These are phyloP conservation scores for Sphaeramia orbicularis DNA, from an alignment of 2,797 vertebrate species.

Conservation along the genomic window DNA sequence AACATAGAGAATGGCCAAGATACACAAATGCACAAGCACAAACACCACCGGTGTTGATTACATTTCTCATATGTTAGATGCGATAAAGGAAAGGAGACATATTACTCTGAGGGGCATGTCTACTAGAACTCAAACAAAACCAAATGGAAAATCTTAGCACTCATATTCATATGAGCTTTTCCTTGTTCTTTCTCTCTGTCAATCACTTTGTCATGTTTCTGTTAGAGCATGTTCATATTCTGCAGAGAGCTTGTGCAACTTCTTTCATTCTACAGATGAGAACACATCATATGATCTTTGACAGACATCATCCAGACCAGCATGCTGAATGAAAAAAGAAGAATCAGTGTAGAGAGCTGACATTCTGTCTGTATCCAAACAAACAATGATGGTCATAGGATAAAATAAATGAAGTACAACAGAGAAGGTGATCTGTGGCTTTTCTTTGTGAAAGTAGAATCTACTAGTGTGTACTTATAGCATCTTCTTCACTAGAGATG, in stretches of 20 bases:
- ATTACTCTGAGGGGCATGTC: conserved; percentile 41
- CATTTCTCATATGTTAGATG: conserved; percentile 32
- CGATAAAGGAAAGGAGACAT: conserved; percentile 28
- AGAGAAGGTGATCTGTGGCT: conserved; percentile 47
- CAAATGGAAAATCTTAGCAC: conserved; percentile 47
- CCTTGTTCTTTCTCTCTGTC: conserved; percentile 36
- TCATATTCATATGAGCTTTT: conserved; percentile 54
- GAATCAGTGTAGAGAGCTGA: conserved; percentile 39
- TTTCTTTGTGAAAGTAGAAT: conserved; percentile 38
- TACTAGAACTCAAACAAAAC: conserved; percentile 30
- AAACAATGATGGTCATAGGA: conserved; percentile 27
- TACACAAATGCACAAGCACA: conserved; percentile 4
- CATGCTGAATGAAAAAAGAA: conserved; percentile 60
- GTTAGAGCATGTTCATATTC: conserved; percentile 55
- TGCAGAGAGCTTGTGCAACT: conserved; percentile 32
- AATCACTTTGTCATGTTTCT: conserved; percentile 53
- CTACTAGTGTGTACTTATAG: conserved; percentile 23
- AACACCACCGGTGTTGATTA: conserved; percentile 35
- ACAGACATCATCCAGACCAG: conserved; percentile 58
- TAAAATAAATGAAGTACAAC: conserved; percentile 49
- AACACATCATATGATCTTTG: conserved; percentile 62
- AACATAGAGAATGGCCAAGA: conserved; percentile 32
- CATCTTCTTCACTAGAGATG: conserved; percentile 14
- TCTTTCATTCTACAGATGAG: conserved; percentile 68
- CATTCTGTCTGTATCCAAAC: conserved; percentile 56